Evolutionary conservation across 53 echinoderm and acorn worm genomes (phyloP).

Genomic region (Pentamera pediparva): DNA sequence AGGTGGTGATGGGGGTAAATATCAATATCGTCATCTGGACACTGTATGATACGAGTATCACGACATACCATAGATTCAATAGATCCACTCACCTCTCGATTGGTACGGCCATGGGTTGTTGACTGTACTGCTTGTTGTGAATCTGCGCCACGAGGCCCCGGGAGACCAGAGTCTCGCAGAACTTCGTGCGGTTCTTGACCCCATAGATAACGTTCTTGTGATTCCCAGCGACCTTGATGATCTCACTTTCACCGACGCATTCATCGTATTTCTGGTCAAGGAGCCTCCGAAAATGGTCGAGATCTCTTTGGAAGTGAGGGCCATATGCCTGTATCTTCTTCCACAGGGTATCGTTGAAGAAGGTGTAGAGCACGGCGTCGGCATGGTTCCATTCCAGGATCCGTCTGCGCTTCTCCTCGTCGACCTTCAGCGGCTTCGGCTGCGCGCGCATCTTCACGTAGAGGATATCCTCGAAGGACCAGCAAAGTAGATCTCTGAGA

Average conservation of each 20-base stretch:
- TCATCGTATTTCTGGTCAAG: slow-evolving; percentile 22
- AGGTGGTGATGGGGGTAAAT: too few species aligned
- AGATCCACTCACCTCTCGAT: too few species aligned
- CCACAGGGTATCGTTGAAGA: slow-evolving; percentile 59
- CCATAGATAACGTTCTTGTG: slow-evolving; percentile 6
- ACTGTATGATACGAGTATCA: too few species aligned
- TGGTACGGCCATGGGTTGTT: not conserved
- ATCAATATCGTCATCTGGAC: too few species aligned
- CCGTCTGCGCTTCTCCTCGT: slow-evolving; percentile 10
- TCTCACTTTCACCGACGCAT: slow-evolving; percentile 37
- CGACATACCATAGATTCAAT: too few species aligned
- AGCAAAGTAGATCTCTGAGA: slow-evolving; percentile 41
- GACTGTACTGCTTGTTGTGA: not conserved
- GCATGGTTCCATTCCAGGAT: slow-evolving; percentile 45
- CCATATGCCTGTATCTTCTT: slow-evolving; percentile 48
- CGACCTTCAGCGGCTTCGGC: slow-evolving; percentile 13
- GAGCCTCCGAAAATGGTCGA: slow-evolving; percentile 38
- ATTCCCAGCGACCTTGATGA: slow-evolving; percentile 16
- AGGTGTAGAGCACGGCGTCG: slow-evolving; percentile 39
- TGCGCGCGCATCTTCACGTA: slow-evolving; percentile 52
- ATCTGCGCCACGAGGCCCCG: not conserved
- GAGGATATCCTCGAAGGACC: slow-evolving; percentile 49
- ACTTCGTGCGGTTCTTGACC: not conserved
- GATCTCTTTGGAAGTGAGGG: slow-evolving; percentile 33
- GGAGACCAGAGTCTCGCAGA: not conserved